Base-by-base conservation (phyloP, 2,888 invertebrate genomes). In the Eupeodes luniger region DNA sequence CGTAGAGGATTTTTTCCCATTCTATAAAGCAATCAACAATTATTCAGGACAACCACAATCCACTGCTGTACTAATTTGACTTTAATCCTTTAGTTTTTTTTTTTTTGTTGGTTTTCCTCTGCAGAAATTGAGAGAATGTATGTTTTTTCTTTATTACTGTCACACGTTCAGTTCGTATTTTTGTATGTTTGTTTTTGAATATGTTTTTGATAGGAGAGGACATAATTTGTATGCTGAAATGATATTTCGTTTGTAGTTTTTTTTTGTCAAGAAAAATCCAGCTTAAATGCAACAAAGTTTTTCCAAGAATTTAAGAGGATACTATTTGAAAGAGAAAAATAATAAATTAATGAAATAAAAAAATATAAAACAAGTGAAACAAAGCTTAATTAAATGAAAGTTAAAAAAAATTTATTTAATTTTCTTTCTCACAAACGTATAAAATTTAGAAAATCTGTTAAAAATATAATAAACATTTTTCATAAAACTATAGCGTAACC, bases 21-120 rank as follows among this genome's bases (percentile, higher is more conserved):
- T 61, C 11, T 70, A 57, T 61, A 61, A 61, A 70, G 85, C 81
- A 67, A 81, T 81, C 77, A 77, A 67, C 67, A 66, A 66, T 66
- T 64, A 86, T 82, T 82, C 83, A 83, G 79, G 76, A 76, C 86
- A 83, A 67, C 80, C 78, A 59, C 85, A 82, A 66, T 82, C 34
- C 83, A 78, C 51, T 67, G 51, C 86, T 76, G 59, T 79, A 80
- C 86, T 80, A 87, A 87, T 87, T 87, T 80, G 79, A 76, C 79
- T 83, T 83, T 72, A 80, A 83, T 83, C 44, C 66, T 80, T 83
- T 83, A 70, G 69, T 40, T 64, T 47, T 47, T 47, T 47, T 47
- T 47, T 70, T 75, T 3, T 40, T 40, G 5, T 40, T 7, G 9
- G 40, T 3, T 55, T 55, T 57, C 12, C 12, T 36, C n/a, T 64